Conservation (phyloP, 2,888 invertebrate species). For the Campoplex nolae region DNA sequence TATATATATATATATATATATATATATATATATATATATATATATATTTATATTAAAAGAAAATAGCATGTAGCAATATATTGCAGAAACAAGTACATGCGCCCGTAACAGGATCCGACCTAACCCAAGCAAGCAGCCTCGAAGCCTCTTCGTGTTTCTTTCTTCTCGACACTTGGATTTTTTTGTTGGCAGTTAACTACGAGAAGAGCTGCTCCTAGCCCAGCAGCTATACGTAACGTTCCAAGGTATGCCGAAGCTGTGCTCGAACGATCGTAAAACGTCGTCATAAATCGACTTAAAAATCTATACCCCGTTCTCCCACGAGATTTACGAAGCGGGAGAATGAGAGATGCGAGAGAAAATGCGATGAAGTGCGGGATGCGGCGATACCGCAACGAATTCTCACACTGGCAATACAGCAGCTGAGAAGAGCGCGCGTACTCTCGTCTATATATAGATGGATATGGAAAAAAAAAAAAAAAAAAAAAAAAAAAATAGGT, state of each 20-base stretch:
- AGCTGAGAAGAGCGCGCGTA: background rate
- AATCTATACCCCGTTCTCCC: slow-evolving; percentile 71
- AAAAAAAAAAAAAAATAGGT: background rate
- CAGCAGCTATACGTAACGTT: slow-evolving; percentile 3
- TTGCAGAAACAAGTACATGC: slow-evolving; percentile 34
- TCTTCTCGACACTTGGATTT: slow-evolving; percentile 20
- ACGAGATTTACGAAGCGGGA: slow-evolving; percentile 67
- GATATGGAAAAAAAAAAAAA: no score
- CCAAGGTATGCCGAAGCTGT: background rate
- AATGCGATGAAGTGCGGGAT: slow-evolving; percentile 12
- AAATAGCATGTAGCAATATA: slow-evolving; percentile 39
- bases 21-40: background rate
- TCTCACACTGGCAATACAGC: slow-evolving; percentile 43
- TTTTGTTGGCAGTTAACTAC: slow-evolving; percentile 14
- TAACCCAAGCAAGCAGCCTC: slow-evolving; percentile 33
- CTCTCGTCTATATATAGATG: background rate
- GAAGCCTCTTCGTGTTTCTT: slow-evolving; percentile 23
- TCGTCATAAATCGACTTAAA: slow-evolving; percentile 72
- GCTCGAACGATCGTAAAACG: slow-evolving; percentile 67
- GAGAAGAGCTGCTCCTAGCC: slow-evolving; percentile 11
- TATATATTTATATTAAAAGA: slow-evolving; percentile 11
- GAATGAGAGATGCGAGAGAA: slow-evolving; percentile 20
- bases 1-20: background rate
- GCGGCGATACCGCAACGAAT: slow-evolving; percentile 52
- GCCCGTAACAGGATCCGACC: slow-evolving; percentile 54